phyloP scores from a whole-genome alignment of 2,888 invertebrate species.

The Hybos culiciformis region DNA sequence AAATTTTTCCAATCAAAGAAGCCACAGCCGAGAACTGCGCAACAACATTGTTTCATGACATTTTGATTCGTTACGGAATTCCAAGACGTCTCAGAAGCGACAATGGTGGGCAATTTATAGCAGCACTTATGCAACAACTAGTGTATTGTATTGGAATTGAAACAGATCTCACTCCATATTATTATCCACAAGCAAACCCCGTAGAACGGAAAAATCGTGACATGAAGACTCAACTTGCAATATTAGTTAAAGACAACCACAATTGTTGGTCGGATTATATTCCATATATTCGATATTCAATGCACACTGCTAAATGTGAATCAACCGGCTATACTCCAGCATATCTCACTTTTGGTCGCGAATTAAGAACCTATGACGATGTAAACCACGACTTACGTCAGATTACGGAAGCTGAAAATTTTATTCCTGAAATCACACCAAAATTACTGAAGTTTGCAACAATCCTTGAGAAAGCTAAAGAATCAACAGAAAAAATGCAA shows the following conservation, averaged over 20 bases:
- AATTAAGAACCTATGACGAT: slow-evolving; percentile 22
- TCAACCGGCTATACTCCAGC: slow-evolving; percentile 22
- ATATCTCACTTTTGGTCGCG: slow-evolving; percentile 23
- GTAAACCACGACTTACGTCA: slow-evolving; percentile 16
- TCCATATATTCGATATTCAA: slow-evolving; percentile 24
- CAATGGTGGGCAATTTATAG: slow-evolving; percentile 25
- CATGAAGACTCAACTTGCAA: slow-evolving; percentile 12
- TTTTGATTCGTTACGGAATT: slow-evolving; percentile 21
- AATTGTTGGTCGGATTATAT: slow-evolving; percentile 13
- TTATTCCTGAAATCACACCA: slow-evolving; percentile 7
- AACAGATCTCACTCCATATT: slow-evolving; percentile 8
- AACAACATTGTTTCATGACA: slow-evolving; percentile 18
- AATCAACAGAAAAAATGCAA: background rate
- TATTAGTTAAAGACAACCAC: slow-evolving; percentile 11
- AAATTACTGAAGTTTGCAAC: background rate
- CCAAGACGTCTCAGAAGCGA: slow-evolving; percentile 22
- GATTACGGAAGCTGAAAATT: slow-evolving; percentile 15
- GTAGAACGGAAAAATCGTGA: slow-evolving; percentile 14
- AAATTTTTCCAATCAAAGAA: slow-evolving; percentile 19
- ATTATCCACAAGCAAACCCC: slow-evolving; percentile 15
- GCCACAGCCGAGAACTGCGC: slow-evolving; percentile 21
- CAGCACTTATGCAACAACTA: slow-evolving; percentile 24
- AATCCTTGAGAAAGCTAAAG: background rate
- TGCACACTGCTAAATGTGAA: slow-evolving; percentile 22
- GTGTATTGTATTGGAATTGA: slow-evolving; percentile 7